Evolutionary conservation across 2,113 vertebrate species (phyloP).

Genomic region (Ploceus nigricollis): DNA sequence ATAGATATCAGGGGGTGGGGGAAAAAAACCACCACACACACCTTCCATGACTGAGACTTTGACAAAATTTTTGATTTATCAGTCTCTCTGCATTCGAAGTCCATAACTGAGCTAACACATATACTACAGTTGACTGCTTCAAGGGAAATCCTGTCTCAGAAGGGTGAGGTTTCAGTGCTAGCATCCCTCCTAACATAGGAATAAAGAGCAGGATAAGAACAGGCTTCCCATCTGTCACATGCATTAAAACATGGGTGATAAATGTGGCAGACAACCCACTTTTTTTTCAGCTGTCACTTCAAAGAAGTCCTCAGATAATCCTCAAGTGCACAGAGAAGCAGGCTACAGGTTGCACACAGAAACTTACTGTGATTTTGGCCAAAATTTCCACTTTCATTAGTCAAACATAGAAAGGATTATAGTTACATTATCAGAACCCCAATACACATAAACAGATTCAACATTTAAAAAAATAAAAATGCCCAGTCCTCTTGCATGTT

Average conservation of each 20-base stretch:
- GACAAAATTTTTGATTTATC: not conserved
- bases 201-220: not conserved
- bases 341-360: accelerated
- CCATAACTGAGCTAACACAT: not conserved
- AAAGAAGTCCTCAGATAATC: not conserved
- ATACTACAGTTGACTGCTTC: not conserved
- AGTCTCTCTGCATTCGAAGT: not conserved
- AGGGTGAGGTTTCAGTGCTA: not conserved
- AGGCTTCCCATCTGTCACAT: not conserved
- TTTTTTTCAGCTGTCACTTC: not conserved
- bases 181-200: not conserved
- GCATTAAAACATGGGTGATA: not conserved
- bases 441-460: not conserved
- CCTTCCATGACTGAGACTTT: not conserved
- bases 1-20: accelerated
- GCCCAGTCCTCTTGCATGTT: not conserved
- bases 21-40: not conserved
- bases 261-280: not conserved
- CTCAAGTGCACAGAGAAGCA: accelerated
- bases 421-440: not conserved
- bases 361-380: not conserved
- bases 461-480: not conserved
- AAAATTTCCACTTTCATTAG: not conserved
- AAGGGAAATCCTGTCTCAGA: not conserved
- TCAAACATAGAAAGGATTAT: not conserved